Evolutionary conservation across 35 echinoderm and acorn worm species (phyloP).

Genomic region (Chiridota heheva): DNA sequence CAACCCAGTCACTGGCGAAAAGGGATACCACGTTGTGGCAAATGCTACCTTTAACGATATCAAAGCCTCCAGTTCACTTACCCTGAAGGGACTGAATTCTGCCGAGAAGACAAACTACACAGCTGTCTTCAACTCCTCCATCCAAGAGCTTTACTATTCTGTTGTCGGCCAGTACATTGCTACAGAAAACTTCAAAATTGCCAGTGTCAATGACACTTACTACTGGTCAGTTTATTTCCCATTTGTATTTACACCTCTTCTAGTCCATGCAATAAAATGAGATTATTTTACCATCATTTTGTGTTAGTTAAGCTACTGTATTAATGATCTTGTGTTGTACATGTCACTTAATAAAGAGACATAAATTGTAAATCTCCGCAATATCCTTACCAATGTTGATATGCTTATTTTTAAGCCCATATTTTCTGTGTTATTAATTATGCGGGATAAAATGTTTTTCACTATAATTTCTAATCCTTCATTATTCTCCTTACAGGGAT

Average conservation of each 20-base stretch:
- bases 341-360: no score
- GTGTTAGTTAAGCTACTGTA: no score
- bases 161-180: conserved; percentile 60
- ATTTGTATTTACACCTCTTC: not conserved
- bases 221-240: conserved; percentile 76
- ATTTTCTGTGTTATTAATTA: not conserved
- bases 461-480: no score
- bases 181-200: conserved; percentile 52
- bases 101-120: conserved; percentile 66
- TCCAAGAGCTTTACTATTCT: conserved; percentile 65
- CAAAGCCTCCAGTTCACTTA: conserved; percentile 57
- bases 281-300: no score
- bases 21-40: conserved; percentile 53
- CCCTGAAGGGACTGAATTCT: conserved; percentile 48
- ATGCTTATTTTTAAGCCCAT: not conserved
- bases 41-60: conserved; percentile 71
- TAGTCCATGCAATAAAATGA: not conserved
- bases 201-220: conserved; percentile 78
- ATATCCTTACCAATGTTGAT: no score
- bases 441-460: no score
- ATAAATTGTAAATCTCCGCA: no score
- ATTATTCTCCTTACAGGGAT: conserved; percentile 62
- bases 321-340: no score
- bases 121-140: conserved; percentile 74
- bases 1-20: conserved; percentile 30